A percentile compares a stretch with the other conserved stretches of the same genome.
phyloP scores from a whole-genome alignment of 2,888 invertebrate species.

The Aproaerema taeniolella region DNA sequence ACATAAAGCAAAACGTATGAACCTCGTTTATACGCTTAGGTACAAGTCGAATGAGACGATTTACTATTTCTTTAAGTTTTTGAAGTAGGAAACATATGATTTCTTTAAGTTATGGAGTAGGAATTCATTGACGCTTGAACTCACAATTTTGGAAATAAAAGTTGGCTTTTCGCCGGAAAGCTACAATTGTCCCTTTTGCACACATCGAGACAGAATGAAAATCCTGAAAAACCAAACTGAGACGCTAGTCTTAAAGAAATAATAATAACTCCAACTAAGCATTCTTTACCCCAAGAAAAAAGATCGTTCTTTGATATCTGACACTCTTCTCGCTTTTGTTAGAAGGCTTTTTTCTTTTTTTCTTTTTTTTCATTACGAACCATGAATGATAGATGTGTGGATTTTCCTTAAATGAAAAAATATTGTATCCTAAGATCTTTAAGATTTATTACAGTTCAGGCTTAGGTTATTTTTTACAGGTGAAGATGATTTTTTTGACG shows the following conservation, averaged over 20 bases:
- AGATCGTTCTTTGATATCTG: constrained; percentile 8
- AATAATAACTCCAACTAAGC: neutral
- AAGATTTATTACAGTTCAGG: too few relatives aligned
- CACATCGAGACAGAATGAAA: neutral
- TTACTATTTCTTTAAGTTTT: too few relatives aligned
- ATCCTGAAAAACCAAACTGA: neutral
- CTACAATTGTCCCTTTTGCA: neutral
- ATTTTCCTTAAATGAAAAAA: neutral
- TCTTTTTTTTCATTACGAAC: constrained; percentile 6
- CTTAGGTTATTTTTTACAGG: too few relatives aligned
- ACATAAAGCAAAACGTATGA: too few relatives aligned
- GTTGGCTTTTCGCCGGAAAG: neutral
- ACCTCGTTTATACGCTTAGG: too few relatives aligned
- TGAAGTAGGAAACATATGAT: neutral
- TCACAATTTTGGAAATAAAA: neutral
- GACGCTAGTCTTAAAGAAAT: neutral
- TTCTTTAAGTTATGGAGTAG: neutral
- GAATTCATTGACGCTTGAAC: neutral
- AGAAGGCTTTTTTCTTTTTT: constrained; percentile 1
- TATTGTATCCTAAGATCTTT: too few relatives aligned
- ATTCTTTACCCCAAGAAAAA: too few relatives aligned
- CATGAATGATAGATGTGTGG: constrained; percentile 9
- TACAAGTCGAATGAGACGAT: too few relatives aligned
- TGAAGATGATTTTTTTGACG: too few relatives aligned
- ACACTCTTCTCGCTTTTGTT: constrained; percentile 8